These are phyloP conservation scores for Tethya wilhelma DNA, from an alignment of 37 sponge, comb jelly and placozoan genomes.

Conservation along the genomic window DNA sequence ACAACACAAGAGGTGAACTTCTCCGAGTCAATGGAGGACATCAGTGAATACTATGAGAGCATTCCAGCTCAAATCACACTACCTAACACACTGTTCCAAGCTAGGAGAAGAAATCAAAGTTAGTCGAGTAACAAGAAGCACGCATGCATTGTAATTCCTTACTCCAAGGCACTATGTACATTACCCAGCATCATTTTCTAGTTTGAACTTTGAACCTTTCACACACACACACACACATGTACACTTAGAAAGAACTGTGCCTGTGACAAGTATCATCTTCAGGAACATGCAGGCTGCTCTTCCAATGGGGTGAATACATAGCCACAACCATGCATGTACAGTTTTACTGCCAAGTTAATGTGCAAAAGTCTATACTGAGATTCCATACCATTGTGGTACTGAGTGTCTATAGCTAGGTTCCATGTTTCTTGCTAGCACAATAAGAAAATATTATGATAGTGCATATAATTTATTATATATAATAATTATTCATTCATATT, in stretches of 20 bases:
- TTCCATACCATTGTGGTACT: too few species aligned
- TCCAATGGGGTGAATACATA: background rate
- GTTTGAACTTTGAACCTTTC: too few species aligned
- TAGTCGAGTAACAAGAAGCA: background rate
- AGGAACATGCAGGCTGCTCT: slow-evolving; percentile 48
- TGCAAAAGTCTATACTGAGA: too few species aligned
- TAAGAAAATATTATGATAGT: too few species aligned
- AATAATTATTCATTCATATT: too few species aligned
- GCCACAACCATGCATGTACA: background rate
- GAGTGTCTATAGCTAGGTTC: too few species aligned
- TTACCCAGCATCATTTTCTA: too few species aligned
- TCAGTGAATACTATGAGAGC: background rate
- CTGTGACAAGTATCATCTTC: slow-evolving; percentile 16
- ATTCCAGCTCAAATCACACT: slow-evolving; percentile 48
- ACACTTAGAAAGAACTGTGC: background rate
- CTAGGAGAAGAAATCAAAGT: background rate
- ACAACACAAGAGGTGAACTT: background rate
- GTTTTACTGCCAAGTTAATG: too few species aligned
- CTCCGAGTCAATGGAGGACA: slow-evolving; percentile 18
- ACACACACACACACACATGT: slow-evolving; percentile 3
- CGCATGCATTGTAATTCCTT: background rate
- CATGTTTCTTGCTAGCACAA: too few species aligned
- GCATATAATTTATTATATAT: too few species aligned
- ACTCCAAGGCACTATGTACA: too few species aligned
- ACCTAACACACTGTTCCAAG: slow-evolving; percentile 11